Base-by-base conservation (phyloP, 1,140 invertebrate genomes). In the Maniola jurtina region DNA sequence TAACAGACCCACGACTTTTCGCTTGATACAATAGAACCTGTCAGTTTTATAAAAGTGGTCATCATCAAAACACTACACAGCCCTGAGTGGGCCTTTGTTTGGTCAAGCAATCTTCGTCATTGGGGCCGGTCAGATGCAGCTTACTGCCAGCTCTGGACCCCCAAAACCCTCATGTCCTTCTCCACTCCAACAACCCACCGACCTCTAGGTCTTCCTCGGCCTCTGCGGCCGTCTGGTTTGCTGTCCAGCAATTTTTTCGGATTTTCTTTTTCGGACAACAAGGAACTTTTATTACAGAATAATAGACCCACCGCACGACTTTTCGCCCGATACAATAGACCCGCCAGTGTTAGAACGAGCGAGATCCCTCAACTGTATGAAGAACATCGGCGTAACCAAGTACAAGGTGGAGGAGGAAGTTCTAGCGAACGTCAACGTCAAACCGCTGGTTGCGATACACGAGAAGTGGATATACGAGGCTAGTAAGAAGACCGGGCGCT, bases 381-480 rank as follows among this genome's bases (percentile, higher is more conserved):
- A 65, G 15, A 45, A 56, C 15, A 35, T 45, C 14, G 34, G 25
- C 35, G 13, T 34, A 67, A 64, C 72, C 15, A 15, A 79, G 13
- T 34, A 55, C 6, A 55, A 14, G 13, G 16, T 55, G 1, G 81
- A 83, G 14, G 86, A 87, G 6, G 87, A 86, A 1, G 61, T 81
- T 0, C 64, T 88, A 4, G 77, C 85, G 6, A 75, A 70, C 1
- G 80, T 92, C 6, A 85, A 87, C 52, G 89, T 92, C 34, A 88
- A 88, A 54, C 89, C 90, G 7, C 66, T 92, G 16, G 89, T 92
- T 6, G 89, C 90, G 0, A 91, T 91, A 45, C 90, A 92, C 66
- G 90, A 92, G 71, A 72, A 76, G 34, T 91, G 88, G 89, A 91
- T 91, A 56, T 77, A 84, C 47, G 88, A 91, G 68, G 85, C 88